Evolutionary conservation across 2,797 vertebrate species (phyloP).

Genomic region (Chromobotia macracanthus): DNA sequence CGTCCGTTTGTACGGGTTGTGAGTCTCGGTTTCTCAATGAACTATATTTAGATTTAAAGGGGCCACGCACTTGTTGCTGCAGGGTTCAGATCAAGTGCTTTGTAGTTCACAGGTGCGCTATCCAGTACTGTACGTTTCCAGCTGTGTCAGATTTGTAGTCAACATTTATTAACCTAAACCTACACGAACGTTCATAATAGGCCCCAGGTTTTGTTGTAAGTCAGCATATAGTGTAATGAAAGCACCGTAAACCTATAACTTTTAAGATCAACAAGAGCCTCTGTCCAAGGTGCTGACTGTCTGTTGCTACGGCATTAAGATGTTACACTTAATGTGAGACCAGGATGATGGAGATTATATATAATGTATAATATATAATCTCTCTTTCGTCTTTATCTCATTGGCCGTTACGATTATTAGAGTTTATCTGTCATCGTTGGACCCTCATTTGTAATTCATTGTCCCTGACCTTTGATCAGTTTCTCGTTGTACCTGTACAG

Average conservation of each 20-base stretch:
- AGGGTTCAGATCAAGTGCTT: conserved; percentile 8
- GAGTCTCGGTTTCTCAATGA: conserved; percentile 66
- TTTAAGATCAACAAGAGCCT: conserved; percentile 50
- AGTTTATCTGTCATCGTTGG: not conserved
- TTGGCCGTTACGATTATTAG: not conserved
- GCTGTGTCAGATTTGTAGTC: not conserved
- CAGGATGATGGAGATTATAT: too few relatives aligned
- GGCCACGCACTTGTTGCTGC: conserved; percentile 44
- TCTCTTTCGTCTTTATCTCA: not conserved
- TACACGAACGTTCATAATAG: not conserved
- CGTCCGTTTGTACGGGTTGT: too few relatives aligned
- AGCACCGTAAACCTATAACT: too few relatives aligned
- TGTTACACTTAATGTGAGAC: not conserved
- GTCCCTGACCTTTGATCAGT: not conserved
- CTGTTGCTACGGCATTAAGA: conserved; percentile 30
- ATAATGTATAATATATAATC: too few relatives aligned
- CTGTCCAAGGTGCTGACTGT: conserved; percentile 78
- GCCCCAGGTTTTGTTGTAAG: not conserved
- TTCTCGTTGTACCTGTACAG: conserved; percentile 17
- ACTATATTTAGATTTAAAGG: conserved; percentile 82
- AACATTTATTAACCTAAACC: not conserved
- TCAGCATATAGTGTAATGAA: not conserved
- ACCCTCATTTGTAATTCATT: not conserved
- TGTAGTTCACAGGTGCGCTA: conserved; percentile 17
- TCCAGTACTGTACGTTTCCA: not conserved